A percentile compares a stretch with the other conserved stretches of the same genome.
Conservation (phyloP, 2,113 vertebrate species). For the Trematomus loennbergii region DNA sequence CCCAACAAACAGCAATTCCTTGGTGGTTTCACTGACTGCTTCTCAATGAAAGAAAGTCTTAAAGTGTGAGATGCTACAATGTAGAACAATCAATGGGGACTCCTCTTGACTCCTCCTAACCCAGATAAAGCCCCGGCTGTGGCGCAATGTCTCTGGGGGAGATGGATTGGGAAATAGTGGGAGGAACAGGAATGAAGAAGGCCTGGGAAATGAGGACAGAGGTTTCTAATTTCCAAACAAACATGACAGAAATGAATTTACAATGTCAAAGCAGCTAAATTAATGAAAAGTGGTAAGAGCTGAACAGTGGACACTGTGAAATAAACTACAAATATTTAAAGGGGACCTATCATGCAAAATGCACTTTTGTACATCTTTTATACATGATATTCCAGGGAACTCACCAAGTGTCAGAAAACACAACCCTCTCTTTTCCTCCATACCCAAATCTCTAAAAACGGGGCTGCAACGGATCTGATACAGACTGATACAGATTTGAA, state of each 20-base stretch:
- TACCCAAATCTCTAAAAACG: too few relatives aligned
- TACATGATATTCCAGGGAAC: too few relatives aligned
- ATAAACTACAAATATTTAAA: not conserved
- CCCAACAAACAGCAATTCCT: conserved; percentile 40
- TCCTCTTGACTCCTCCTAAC: conserved; percentile 32
- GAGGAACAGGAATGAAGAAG: conserved; percentile 32
- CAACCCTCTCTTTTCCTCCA: too few relatives aligned
- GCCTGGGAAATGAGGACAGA: conserved; percentile 17
- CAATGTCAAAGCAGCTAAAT: not conserved
- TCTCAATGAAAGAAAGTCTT: conserved; percentile 14
- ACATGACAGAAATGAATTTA: not conserved
- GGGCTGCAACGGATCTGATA: too few relatives aligned
- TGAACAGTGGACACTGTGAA: not conserved
- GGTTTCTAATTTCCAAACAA: not conserved
- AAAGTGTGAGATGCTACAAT: conserved; percentile 33
- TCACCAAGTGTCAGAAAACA: too few relatives aligned
- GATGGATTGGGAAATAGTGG: conserved; percentile 35
- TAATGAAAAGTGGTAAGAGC: not conserved
- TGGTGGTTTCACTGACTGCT: conserved; percentile 22
- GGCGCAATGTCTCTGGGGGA: conserved; percentile 42
- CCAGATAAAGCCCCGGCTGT: conserved; percentile 35
- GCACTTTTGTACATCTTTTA: too few relatives aligned
- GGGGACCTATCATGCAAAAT: too few relatives aligned
- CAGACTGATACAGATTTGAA: too few relatives aligned
- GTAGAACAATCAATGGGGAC: conserved; percentile 26